Percentiles rank a stretch among this genome's conserved stretches.
These are phyloP conservation scores for Rhadinocentrus ornatus DNA, from an alignment of 2,797 vertebrate species.

Conservation along the genomic window DNA sequence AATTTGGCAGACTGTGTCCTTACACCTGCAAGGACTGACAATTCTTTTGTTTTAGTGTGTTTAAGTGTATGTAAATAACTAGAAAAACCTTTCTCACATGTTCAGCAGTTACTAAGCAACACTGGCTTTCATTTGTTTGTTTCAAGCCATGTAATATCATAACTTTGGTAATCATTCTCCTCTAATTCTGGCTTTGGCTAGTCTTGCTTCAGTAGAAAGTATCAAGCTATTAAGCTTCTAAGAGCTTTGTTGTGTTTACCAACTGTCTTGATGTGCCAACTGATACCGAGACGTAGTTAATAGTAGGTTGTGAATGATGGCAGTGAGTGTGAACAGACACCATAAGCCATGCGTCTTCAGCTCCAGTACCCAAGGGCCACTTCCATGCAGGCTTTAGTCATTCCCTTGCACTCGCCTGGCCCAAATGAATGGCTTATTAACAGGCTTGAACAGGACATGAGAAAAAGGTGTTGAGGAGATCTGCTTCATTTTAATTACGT, in stretches of 20 bases:
- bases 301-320: background rate
- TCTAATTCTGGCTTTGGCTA: background rate
- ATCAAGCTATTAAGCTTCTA: background rate
- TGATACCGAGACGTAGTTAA: background rate
- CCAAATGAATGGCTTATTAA: background rate
- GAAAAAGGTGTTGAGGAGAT: background rate
- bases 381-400: background rate
- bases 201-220: background rate
- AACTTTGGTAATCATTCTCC: background rate
- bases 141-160: background rate
- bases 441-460: background rate
- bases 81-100: background rate
- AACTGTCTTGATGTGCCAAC: background rate
- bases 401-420: background rate
- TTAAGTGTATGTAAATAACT: background rate
- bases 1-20: background rate
- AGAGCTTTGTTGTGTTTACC: background rate
- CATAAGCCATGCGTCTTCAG: background rate
- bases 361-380: background rate
- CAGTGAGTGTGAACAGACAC: background rate
- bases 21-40: background rate
- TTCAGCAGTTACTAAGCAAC: background rate
- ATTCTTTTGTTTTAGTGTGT: background rate
- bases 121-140: background rate
- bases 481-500: background rate